Evolutionary conservation across 2,888 invertebrate genomes (phyloP).

Genomic region (Strigamia maritima): DNA sequence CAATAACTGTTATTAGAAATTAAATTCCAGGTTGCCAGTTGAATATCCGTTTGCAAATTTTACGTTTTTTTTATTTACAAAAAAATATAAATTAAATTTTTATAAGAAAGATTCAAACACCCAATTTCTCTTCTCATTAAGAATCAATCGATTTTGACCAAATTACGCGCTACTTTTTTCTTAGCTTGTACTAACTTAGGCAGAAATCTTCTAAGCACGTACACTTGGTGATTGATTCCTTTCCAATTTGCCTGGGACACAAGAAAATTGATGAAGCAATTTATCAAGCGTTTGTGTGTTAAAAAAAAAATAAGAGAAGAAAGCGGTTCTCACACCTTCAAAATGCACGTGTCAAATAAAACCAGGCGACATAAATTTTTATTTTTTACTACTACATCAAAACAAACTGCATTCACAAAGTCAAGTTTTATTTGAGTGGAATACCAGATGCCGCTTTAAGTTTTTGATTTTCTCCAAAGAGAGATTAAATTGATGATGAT

Average conservation of each 20-base stretch:
- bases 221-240: slow-evolving; percentile 34
- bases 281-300: slow-evolving; percentile 22
- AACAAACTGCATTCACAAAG: neutral
- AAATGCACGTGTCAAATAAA: slow-evolving; percentile 19
- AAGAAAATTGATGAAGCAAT: slow-evolving; percentile 35
- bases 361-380: neutral
- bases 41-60: neutral
- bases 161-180: slow-evolving; percentile 17
- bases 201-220: slow-evolving; percentile 29
- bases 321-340: slow-evolving; percentile 19
- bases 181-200: slow-evolving; percentile 25
- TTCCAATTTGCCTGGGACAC: slow-evolving; percentile 34
- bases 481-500: neutral
- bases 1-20: neutral
- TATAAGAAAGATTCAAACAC: neutral
- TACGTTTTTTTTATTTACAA: neutral
- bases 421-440: neutral
- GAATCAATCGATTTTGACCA: slow-evolving; percentile 28
- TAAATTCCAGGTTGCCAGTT: neutral
- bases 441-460: neutral
- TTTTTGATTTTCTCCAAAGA: neutral
- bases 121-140: slow-evolving; percentile 32
- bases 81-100: neutral
- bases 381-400: neutral
- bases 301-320: slow-evolving; percentile 13